Base-by-base conservation (phyloP, 2,888 invertebrate genomes). In the Epiblema foenella region DNA sequence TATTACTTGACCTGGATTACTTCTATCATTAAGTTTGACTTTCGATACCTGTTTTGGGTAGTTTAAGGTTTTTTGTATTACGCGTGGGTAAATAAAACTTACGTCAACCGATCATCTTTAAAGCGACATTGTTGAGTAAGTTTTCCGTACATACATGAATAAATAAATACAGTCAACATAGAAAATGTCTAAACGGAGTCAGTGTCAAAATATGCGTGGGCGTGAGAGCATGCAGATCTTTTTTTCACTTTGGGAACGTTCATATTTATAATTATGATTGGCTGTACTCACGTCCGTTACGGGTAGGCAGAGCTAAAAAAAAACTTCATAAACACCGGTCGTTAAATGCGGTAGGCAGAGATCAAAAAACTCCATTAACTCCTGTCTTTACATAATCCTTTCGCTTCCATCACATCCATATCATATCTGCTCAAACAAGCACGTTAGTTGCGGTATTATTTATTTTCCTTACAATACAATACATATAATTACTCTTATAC, bases 1-100 rank as follows among this genome's bases (percentile, higher is more conserved):
- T 64, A 54, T 39, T 5, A n/a, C 64, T 64, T 64, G 64, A 64
- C 64, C 64, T 64, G 64, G 64, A 64, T 64, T 64, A 64, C 64
- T 64, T 64, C 64, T 64, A 64, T 64, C 64, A 64, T 64, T 64
- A 63, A 63, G 18, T 63, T 18, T 39, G 64, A 64, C 64, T 64
- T 64, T 64, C 64, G 37, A 64, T 64, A 64, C 64, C 52, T n/a
- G 64, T 64, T 64, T 24, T 17, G 39, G 52, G 20, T 39, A 64
- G 20, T 64, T 39, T 64, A 64, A 64, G 64, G 64, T 54, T 64
- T 63, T 62, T 49, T 8, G 51, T 24, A 17, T 24, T 7, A 18
- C 18, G 20, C 10, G 4, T 3, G 8, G n/a, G 64, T 64, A 39
- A 64, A 64, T 39, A 52, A 52, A 24, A 54, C 12, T 20, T 42